A percentile compares a stretch with the other conserved stretches of the same genome.
phyloP scores from a whole-genome alignment of 2,797 vertebrate genomes.

The Sorex maritimensis region DNA sequence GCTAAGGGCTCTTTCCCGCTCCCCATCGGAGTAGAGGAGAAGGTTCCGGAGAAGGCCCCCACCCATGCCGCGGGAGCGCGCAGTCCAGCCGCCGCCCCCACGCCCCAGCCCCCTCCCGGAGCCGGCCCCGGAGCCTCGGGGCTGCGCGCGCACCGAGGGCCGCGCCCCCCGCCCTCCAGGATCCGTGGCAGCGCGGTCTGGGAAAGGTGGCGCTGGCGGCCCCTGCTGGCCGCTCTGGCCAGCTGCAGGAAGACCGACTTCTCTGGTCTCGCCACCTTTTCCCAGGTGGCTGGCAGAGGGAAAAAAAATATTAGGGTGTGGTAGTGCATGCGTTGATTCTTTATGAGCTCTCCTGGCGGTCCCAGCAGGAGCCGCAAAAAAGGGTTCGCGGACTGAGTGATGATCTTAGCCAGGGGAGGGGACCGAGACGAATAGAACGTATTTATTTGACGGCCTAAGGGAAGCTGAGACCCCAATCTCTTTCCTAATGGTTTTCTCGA shows the following conservation, averaged over 20 bases:
- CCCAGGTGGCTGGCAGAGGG: constrained; percentile 45
- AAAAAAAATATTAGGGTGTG: neutral
- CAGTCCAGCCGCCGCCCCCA: fast-evolving
- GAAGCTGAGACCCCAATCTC: neutral
- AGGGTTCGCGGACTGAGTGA: neutral
- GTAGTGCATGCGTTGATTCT: constrained; percentile 9
- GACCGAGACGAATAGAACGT: constrained; percentile 30
- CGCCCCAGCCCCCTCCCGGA: fast-evolving
- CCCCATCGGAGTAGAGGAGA: too few relatives aligned
- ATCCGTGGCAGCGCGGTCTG: neutral
- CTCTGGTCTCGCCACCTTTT: constrained; percentile 14
- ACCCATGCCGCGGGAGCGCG: fast-evolving
- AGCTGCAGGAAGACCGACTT: constrained; percentile 42
- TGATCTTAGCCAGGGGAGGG: neutral
- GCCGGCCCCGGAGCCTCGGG: fast-evolving
- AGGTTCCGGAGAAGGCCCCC: fast-evolving
- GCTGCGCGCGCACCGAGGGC: constrained; percentile 77
- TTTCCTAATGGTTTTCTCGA: neutral
- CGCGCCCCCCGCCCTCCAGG: neutral
- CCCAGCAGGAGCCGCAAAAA: neutral
- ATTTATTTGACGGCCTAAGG: neutral
- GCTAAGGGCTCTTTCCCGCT: neutral
- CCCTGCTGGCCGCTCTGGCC: constrained; percentile 78
- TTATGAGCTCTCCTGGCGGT: neutral
- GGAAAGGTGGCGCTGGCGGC: constrained; percentile 80